phyloP scores from a whole-genome alignment of 2,888 invertebrate species.

The Spodoptera exigua region DNA sequence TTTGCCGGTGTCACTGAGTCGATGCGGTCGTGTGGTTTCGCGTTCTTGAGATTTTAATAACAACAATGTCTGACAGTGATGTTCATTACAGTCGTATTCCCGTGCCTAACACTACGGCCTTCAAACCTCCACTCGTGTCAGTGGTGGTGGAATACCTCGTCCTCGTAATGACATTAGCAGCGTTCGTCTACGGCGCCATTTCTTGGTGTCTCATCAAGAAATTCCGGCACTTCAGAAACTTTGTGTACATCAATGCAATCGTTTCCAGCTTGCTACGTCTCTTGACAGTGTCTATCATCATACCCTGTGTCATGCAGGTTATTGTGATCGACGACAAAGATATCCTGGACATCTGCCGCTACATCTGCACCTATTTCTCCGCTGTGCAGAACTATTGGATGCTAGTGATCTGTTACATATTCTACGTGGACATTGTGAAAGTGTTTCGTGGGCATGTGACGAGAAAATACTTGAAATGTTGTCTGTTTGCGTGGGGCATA shows the following conservation, averaged over 20 bases:
- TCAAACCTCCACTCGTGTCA: conserved; percentile 31
- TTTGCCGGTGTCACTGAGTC: background rate
- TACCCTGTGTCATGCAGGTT: conserved; percentile 32
- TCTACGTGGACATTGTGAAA: conserved; percentile 45
- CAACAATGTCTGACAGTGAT: conserved; percentile 32
- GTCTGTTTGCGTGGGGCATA: conserved; percentile 41
- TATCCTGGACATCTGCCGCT: conserved; percentile 36
- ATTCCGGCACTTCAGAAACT: conserved; percentile 39
- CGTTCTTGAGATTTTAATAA: background rate
- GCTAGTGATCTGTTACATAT: conserved; percentile 44
- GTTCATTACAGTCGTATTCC: conserved; percentile 40
- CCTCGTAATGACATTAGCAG: conserved; percentile 24
- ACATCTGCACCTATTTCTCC: conserved; percentile 38
- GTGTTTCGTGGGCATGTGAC: conserved; percentile 37
- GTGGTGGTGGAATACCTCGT: conserved; percentile 34
- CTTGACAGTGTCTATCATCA: conserved; percentile 30
- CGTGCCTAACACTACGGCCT: conserved; percentile 38
- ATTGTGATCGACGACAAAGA: conserved; percentile 33
- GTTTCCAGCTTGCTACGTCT: conserved; percentile 30
- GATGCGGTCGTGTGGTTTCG: conserved; percentile 4
- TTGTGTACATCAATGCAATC: conserved; percentile 32
- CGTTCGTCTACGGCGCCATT: conserved; percentile 29
- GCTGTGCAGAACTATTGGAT: conserved; percentile 46
- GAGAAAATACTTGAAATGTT: conserved; percentile 36
- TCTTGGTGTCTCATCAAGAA: conserved; percentile 38